Evolutionary conservation across 2,113 vertebrate species (phyloP).

Genomic region (Gavia stellata): DNA sequence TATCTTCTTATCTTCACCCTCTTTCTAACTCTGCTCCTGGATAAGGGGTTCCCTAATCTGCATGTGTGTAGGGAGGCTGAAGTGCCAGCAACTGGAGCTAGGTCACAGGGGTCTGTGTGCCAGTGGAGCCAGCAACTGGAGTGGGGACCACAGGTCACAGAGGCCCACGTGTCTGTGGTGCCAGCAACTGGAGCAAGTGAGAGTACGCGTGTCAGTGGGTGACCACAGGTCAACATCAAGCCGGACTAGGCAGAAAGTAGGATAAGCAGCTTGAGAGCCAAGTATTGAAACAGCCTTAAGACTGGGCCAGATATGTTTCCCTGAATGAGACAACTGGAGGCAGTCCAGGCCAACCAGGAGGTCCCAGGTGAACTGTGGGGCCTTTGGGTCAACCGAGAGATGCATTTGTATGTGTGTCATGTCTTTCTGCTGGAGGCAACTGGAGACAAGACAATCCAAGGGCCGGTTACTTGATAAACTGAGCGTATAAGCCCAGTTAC

Average conservation of each 20-base stretch:
- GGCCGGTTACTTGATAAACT: not conserved
- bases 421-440: not conserved
- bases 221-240: not conserved
- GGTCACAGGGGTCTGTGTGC: not conserved
- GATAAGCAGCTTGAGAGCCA: not conserved
- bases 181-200: not conserved
- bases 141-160: not conserved
- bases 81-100: not conserved
- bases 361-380: not conserved
- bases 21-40: not conserved
- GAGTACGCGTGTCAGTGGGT: accelerated
- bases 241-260: not conserved
- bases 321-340: not conserved
- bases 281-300: not conserved
- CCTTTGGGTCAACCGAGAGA: not conserved
- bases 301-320: not conserved
- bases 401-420: accelerated
- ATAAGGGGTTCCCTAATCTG: not conserved
- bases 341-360: not conserved
- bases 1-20: not conserved
- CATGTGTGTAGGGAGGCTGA: accelerated
- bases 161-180: not conserved
- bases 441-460: not conserved
- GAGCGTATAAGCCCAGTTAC: not conserved
- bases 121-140: not conserved